Base-by-base conservation (phyloP, 37 sponge, comb jelly and placozoan species). In the Geodia barretti region DNA sequence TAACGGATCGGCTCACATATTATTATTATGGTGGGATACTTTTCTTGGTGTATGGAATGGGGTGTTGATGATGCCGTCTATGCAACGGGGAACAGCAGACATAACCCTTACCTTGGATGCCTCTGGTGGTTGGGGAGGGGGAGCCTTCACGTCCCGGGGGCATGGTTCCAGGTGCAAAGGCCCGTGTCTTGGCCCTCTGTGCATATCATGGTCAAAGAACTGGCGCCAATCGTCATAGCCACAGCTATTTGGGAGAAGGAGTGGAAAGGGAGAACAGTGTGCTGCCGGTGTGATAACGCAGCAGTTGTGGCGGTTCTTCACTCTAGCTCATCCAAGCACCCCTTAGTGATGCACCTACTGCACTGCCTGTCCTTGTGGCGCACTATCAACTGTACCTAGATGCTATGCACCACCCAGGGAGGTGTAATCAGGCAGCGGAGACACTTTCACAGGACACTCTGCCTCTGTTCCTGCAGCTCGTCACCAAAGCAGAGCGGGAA, bases 221-320 rank as follows among this genome's bases (percentile, higher is more conserved):
- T 73, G 25, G 9, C 32, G 28, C 74, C 74, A 11, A 42, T 73
- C 25, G 74, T 73, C 9, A 9, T 73, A 23, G 74, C 74, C 28
- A n/a, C 41, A 11, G 39, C 74, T 24, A 24, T 73, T 23, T 73
- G 74, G 74, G 74, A 41, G 8, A 39, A 9, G 23, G 25, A 73
- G 41, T 73, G 74, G 74, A 9, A 17, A 42, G 74, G 74, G 14
- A 67, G 38, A 26, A 25, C 32, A n/a, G 38, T 88, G 39, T 30
- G 64, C 1, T 77, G 75, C 74, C 54, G 43, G 33, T 82, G 36
- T 9, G 89, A 88, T 68, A 88, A 88, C 47, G 40, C 41, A 41
- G 72, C 89, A 64, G 89, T 83, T 62, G 84, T 83, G 54, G n/a
- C n/a, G n/a, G n/a, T n/a, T n/a, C n/a, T n/a, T n/a, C n/a, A n/a